Conservation (phyloP, 23 tunicate genomes). For the Aplidium turbinatum region DNA sequence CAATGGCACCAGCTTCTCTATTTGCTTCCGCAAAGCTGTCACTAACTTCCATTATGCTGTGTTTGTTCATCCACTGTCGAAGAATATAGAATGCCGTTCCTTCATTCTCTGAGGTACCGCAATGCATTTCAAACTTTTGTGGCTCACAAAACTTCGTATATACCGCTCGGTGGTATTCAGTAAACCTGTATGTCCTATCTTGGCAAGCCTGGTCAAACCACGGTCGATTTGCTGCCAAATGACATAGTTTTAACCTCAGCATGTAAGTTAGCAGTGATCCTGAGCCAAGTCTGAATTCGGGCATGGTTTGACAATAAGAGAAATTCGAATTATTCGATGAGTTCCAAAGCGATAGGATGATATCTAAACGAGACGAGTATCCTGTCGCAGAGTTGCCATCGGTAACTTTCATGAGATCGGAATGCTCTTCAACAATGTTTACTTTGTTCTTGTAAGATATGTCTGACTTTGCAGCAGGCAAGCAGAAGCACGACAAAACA, state of each 20-base stretch:
- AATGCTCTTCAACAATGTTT: no score
- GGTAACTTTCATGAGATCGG: no score
- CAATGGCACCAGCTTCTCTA: not conserved
- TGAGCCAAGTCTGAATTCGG: slow-evolving; percentile 20
- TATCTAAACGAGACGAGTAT: no score
- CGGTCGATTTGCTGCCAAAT: slow-evolving; percentile 10
- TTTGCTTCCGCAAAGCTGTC: not conserved
- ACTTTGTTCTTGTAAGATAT: no score
- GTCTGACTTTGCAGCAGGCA: no score
- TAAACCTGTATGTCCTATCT: slow-evolving; percentile 16
- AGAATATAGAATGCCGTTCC: no score
- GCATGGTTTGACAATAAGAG: slow-evolving; percentile 28
- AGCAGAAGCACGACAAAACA: no score
- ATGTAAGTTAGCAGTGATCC: slow-evolving; percentile 51
- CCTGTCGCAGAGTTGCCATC: no score
- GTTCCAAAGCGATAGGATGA: no score
- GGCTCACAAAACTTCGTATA: slow-evolving; percentile 56
- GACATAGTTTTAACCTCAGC: slow-evolving; percentile 52
- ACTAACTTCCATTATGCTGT: not conserved
- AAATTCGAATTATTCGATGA: no score
- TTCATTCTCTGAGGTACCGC: no score
- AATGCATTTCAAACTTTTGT: not conserved
- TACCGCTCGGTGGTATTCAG: slow-evolving; percentile 47
- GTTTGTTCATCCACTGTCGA: not conserved
- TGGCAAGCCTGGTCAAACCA: slow-evolving; percentile 49